Evolutionary conservation across 2,113 vertebrate genomes (phyloP), one percentile per base, ranked within the genome.

Genomic region (Tiliqua scincoides): DNA sequence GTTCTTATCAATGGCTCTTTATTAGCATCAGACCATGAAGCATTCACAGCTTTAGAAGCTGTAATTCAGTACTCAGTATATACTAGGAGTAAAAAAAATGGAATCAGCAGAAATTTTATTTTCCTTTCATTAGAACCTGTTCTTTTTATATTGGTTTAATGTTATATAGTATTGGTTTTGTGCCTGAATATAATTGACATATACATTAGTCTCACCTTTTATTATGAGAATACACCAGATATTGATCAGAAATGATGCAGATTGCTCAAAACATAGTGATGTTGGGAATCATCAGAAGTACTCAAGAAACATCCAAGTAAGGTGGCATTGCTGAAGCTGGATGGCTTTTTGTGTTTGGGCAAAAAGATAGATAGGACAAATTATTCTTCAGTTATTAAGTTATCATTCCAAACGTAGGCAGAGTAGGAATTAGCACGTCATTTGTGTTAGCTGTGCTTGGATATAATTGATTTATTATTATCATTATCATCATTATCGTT

Each of bases 1-100:
- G 17, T 63, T 23, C 61, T 6, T 18, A 63, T 63, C 61, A 63
- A 23, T 63, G 18, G 23, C 17, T 18, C 61, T 63, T 63, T 63
- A 4, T 1, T 82, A 77, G 30, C 21, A 74, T 65, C n/a, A 81
- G 89, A 27, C 68, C 18, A 87, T 90, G 52, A 43, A 89, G 62
- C 79, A 35, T 84, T 71, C 80, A 86, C 30, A 40, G 12, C 78
- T 81, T 91, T 81, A 93, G 1, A 87, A 91, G 54, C 25, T 76
- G 43, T 89, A 89, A 83, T 23, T 85, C 75, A 90, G 25, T 70
- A 86, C 6, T 86, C 82, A 84, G 83, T 35, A 74, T 23, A 80
- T 27, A 89, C 23, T 82, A 65, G 68, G 0, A 1, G 61, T 83
- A 14, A 90, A 91, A 87, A 70, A 86, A 89, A 48, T 14, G 87